A percentile compares a stretch with the other conserved stretches of the same genome.
phyloP scores from a whole-genome alignment of 2,113 vertebrate species.

The Trachemys scripta region DNA sequence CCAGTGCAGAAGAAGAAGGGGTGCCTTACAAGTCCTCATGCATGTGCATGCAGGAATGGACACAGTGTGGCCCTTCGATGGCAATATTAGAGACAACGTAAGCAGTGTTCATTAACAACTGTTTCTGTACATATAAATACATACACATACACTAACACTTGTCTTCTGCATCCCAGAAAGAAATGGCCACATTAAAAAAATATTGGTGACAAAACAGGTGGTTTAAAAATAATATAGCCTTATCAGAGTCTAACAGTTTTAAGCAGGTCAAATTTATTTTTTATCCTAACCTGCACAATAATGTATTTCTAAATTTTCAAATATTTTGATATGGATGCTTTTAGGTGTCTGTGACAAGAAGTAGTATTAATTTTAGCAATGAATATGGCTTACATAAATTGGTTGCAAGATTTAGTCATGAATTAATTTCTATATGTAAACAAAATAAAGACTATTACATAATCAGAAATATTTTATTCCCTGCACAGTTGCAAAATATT shows the following conservation, averaged over 20 bases:
- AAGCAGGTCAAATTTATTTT: background rate
- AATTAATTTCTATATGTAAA: too few species aligned
- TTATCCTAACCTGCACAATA: too few species aligned
- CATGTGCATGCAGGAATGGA: background rate
- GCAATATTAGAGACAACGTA: slow-evolving; percentile 60
- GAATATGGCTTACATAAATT: too few species aligned
- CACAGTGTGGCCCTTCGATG: slow-evolving; percentile 35
- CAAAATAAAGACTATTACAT: too few species aligned
- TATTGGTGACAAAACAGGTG: too few species aligned
- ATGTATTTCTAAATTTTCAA: too few species aligned
- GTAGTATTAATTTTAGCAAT: too few species aligned
- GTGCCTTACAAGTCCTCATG: background rate
- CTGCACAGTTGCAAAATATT: background rate
- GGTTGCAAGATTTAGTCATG: too few species aligned
- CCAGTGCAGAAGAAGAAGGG: background rate
- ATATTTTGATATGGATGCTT: too few species aligned
- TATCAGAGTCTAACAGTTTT: background rate
- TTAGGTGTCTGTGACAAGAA: too few species aligned
- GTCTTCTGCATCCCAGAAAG: background rate
- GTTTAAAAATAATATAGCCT: background rate
- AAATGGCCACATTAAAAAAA: background rate
- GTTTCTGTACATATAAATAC: background rate
- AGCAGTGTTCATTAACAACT: background rate
- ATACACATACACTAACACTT: background rate
- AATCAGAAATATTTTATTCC: background rate